These are phyloP conservation scores for Sylvilagus bachmani DNA, from an alignment of 2,113 vertebrate species.

Conservation along the genomic window DNA sequence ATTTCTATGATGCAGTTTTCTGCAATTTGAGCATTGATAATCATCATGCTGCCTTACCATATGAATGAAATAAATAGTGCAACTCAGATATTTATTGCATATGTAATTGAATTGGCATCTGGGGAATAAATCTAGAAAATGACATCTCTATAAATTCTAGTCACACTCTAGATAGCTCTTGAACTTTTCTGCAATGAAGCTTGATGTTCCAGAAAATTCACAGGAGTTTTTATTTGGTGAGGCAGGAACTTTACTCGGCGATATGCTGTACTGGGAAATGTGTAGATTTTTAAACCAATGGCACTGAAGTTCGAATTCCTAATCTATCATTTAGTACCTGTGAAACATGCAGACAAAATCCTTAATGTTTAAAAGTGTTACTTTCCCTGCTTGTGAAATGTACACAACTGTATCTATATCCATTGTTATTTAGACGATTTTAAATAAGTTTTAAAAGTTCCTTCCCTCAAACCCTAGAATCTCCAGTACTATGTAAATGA, in stretches of 20 bases:
- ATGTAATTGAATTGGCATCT: background rate
- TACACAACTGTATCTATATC: background rate
- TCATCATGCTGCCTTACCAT: background rate
- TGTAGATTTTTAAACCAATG: background rate
- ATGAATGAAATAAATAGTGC: background rate
- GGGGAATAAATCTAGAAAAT: background rate
- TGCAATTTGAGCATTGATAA: background rate
- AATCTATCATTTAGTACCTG: background rate
- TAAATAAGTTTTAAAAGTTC: background rate
- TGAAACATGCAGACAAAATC: background rate
- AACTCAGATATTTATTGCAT: background rate
- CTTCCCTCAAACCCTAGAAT: background rate
- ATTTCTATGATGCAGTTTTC: background rate
- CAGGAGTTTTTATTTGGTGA: background rate
- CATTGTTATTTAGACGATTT: background rate
- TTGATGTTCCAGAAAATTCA: background rate
- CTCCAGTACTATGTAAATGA: background rate
- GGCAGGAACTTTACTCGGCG: background rate
- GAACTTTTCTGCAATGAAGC: background rate
- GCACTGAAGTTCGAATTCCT: background rate
- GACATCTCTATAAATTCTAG: background rate
- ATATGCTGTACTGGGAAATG: background rate
- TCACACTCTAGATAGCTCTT: background rate
- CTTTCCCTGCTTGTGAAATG: conserved; percentile 17
- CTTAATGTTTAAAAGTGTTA: background rate